Evolutionary conservation across 2,888 invertebrate species (phyloP).

Genomic region (Sarcophaga caerulescens): DNA sequence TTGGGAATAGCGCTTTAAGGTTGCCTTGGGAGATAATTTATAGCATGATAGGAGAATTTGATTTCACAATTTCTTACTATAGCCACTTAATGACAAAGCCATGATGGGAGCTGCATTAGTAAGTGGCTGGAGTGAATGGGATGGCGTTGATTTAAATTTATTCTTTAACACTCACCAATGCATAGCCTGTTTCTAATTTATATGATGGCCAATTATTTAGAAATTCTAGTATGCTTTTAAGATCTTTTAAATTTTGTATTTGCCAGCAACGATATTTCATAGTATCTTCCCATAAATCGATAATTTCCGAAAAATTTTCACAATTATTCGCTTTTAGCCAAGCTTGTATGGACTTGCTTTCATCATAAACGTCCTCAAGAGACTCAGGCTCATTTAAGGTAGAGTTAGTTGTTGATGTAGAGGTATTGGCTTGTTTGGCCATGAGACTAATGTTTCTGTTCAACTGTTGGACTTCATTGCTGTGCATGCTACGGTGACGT

Average conservation of each 20-base stretch:
- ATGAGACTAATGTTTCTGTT: conserved; percentile 7
- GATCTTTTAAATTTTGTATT: conserved; percentile 7
- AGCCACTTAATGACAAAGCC: too few relatives aligned
- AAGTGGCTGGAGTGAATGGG: too few relatives aligned
- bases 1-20: too few relatives aligned
- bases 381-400: conserved; percentile 17
- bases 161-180: conserved; percentile 17
- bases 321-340: conserved; percentile 58
- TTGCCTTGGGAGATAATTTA: too few relatives aligned
- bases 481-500: conserved; percentile 44
- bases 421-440: not conserved
- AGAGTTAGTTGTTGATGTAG: not conserved
- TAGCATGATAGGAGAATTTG: too few relatives aligned
- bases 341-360: conserved; percentile 44
- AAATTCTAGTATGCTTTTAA: conserved; percentile 26
- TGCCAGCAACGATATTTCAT: conserved; percentile 28
- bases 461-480: conserved; percentile 17
- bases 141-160: too few relatives aligned
- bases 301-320: conserved; percentile 53
- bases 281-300: conserved; percentile 52
- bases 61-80: too few relatives aligned
- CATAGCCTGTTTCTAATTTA: conserved; percentile 37
- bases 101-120: too few relatives aligned
- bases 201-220: conserved; percentile 57
- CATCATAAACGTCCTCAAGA: conserved; percentile 22